Evolutionary conservation across 2,888 invertebrate genomes (phyloP).

Genomic region (Podabrus alpinus): DNA sequence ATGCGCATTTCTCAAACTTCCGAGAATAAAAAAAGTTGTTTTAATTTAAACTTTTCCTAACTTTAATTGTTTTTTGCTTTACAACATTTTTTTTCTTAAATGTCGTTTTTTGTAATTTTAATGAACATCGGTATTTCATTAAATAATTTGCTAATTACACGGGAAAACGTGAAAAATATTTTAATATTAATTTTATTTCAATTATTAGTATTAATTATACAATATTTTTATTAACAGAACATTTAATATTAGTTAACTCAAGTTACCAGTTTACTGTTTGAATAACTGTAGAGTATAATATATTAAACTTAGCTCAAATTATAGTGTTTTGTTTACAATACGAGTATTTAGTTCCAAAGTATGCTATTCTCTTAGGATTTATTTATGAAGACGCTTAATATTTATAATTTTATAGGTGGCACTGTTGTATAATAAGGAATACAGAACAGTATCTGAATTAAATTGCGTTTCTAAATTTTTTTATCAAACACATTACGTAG

Average conservation of each 20-base stretch:
- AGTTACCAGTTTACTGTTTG: neutral
- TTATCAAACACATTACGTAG: too few species aligned
- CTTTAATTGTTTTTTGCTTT: constrained; percentile 19
- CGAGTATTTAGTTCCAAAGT: too few species aligned
- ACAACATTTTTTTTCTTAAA: constrained; percentile 9
- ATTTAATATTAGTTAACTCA: neutral
- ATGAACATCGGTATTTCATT: neutral
- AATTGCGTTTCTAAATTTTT: too few species aligned
- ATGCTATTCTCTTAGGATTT: neutral
- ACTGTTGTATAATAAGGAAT: too few species aligned
- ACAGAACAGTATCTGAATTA: too few species aligned
- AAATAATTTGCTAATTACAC: neutral
- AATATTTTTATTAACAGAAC: too few species aligned
- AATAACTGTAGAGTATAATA: too few species aligned
- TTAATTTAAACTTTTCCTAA: constrained; percentile 19
- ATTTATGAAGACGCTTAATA: too few species aligned
- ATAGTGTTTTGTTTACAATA: neutral
- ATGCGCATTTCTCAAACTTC: constrained; percentile 19
- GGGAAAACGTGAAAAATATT: neutral
- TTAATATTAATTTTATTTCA: neutral
- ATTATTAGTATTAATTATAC: too few species aligned
- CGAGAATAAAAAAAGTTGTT: constrained; percentile 12
- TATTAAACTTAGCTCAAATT: neutral
- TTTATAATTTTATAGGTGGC: too few species aligned
- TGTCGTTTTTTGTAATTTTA: neutral